phyloP scores from a whole-genome alignment of 2,113 vertebrate genomes.

The Boulengeromyrus knoepffleri region DNA sequence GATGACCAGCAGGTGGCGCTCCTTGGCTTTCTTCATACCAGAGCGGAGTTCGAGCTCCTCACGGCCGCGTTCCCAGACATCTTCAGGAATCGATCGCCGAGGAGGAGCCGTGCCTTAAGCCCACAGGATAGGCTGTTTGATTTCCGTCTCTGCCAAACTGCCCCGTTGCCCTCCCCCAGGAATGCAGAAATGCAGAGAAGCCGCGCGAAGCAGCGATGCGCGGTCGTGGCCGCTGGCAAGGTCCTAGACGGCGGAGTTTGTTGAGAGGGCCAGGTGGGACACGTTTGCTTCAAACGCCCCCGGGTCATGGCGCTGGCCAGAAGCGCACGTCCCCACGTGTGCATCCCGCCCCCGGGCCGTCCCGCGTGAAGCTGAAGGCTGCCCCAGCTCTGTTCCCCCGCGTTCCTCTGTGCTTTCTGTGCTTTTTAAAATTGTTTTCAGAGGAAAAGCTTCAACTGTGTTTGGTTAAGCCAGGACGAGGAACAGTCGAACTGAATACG shows the following conservation, averaged over 20 bases:
- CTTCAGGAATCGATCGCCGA: slow-evolving; percentile 44
- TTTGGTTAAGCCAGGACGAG: background rate
- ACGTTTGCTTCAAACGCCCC: background rate
- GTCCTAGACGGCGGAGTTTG: background rate
- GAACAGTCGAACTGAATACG: background rate
- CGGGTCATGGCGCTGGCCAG: background rate
- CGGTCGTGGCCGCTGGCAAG: background rate
- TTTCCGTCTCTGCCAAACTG: slow-evolving; percentile 47
- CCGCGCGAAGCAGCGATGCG: background rate
- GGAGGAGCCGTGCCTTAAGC: slow-evolving; percentile 24
- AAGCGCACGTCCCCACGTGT: background rate
- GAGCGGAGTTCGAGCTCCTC: slow-evolving; percentile 25
- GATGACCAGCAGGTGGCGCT: slow-evolving; percentile 50
- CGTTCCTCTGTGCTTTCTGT: background rate
- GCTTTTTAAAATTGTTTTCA: background rate
- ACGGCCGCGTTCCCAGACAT: slow-evolving; percentile 47
- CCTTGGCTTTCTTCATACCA: slow-evolving; percentile 32
- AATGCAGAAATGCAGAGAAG: slow-evolving; percentile 17
- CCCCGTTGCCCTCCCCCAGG: slow-evolving; percentile 33
- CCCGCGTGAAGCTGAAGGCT: background rate
- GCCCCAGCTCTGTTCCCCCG: background rate
- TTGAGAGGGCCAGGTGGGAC: background rate
- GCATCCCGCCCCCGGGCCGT: background rate
- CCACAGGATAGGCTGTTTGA: slow-evolving; percentile 38
- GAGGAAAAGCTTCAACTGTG: background rate